phyloP scores from a whole-genome alignment of 2,113 vertebrate genomes.

The Tylochromis polylepis region DNA sequence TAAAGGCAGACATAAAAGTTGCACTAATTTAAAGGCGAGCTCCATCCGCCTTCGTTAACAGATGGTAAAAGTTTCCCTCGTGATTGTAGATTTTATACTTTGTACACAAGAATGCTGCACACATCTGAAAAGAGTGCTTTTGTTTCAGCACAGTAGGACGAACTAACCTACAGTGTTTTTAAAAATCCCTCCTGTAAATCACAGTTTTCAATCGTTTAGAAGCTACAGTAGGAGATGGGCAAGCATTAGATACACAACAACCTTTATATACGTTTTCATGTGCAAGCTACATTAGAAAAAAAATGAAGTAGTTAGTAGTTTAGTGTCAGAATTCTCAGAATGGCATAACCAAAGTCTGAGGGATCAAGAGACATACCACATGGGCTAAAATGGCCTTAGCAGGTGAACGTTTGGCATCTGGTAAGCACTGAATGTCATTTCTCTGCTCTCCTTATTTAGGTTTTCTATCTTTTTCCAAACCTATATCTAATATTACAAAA shows the following conservation, averaged over 20 bases:
- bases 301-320: not conserved
- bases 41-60: conserved; percentile 58
- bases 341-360: not conserved
- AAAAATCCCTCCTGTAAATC: not conserved
- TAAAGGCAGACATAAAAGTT: conserved; percentile 62
- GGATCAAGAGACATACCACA: not conserved
- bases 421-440: not conserved
- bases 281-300: not conserved
- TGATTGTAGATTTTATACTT: conserved; percentile 35
- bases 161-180: not conserved
- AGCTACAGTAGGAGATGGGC: not conserved
- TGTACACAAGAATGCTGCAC: not conserved
- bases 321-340: not conserved
- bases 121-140: not conserved
- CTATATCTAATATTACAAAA: not conserved
- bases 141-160: not conserved
- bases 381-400: not conserved
- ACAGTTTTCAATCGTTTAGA: not conserved
- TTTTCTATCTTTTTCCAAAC: not conserved
- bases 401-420: not conserved
- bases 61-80: conserved; percentile 56
- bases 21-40: conserved; percentile 64
- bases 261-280: not conserved
- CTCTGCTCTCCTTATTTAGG: not conserved
- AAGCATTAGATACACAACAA: not conserved